Percentiles rank a stretch among this genome's conserved stretches.
Evolutionary conservation across 2,888 invertebrate genomes (phyloP).

Genomic region (Limnephilus lunatus): DNA sequence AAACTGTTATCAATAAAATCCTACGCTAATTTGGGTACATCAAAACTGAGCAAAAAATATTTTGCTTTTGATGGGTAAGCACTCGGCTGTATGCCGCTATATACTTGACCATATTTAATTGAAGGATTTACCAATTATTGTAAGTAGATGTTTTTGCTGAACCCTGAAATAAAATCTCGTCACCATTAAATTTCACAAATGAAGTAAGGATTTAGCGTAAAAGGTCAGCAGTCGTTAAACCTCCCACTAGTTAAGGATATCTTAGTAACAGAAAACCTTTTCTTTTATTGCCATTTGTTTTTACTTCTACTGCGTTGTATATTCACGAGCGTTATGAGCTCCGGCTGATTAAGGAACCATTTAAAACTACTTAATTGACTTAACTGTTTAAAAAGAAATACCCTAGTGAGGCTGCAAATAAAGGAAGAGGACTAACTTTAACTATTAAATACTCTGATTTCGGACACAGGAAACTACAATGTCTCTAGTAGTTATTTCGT

Average conservation of each 20-base stretch:
- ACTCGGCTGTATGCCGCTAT: not conserved
- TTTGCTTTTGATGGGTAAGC: not conserved
- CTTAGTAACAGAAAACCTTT: not conserved
- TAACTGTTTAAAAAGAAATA: slow-evolving; percentile 64
- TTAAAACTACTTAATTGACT: slow-evolving; percentile 65
- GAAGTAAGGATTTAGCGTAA: not conserved
- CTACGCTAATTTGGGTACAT: not conserved
- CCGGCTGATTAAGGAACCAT: slow-evolving; percentile 54
- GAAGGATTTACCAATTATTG: not conserved
- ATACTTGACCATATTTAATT: not conserved
- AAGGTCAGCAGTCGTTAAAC: not conserved
- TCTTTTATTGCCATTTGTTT: not conserved
- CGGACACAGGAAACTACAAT: not conserved
- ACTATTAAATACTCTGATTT: not conserved
- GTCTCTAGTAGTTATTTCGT: not conserved
- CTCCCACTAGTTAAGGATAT: not conserved
- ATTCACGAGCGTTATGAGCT: not conserved
- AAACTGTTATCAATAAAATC: not conserved
- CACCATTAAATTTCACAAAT: not conserved
- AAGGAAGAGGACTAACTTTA: not conserved
- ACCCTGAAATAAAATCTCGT: not conserved
- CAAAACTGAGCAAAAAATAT: not conserved
- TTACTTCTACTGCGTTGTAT: not conserved
- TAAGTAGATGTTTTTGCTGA: not conserved
- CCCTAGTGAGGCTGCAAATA: slow-evolving; percentile 41